Conservation (phyloP, 2,888 invertebrate genomes). For the Pinctada fucata region DNA sequence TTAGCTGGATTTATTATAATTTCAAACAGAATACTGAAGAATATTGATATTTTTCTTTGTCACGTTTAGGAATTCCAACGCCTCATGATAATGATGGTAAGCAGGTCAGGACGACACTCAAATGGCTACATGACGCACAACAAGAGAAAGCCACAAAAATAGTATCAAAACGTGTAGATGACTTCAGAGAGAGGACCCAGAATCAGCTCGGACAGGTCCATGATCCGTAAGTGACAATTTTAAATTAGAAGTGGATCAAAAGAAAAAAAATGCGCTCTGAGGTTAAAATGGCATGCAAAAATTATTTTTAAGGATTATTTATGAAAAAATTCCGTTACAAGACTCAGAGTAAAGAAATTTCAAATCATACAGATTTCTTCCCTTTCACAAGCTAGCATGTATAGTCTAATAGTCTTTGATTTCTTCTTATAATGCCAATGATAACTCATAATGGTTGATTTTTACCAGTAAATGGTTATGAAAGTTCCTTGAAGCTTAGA, state of each 20-base stretch:
- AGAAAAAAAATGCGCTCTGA: not conserved
- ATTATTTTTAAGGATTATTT: not conserved
- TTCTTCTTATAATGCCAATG: no score
- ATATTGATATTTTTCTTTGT: no score
- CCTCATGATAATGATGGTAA: slow-evolving; percentile 74
- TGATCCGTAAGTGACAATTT: slow-evolving; percentile 73
- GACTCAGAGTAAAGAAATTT: no score
- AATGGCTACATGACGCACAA: slow-evolving; percentile 70
- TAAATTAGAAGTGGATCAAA: not conserved
- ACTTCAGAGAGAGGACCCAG: slow-evolving; percentile 74
- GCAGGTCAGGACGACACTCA: slow-evolving; percentile 64
- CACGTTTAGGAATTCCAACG: slow-evolving; percentile 59
- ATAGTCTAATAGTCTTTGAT: no score
- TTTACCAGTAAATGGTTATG: no score
- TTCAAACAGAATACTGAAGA: no score
- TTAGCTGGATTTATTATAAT: no score
- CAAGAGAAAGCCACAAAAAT: slow-evolving; percentile 69
- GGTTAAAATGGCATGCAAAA: not conserved
- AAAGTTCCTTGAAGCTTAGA: no score
- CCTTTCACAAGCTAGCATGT: no score
- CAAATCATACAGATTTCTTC: no score
- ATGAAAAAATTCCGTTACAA: not conserved
- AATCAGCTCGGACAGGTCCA: slow-evolving; percentile 73
- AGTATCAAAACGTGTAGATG: slow-evolving; percentile 73
- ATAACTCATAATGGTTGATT: no score